These are phyloP conservation scores for Agelas oroides DNA, from an alignment of 37 sponge, comb jelly and placozoan species.

Conservation along the genomic window DNA sequence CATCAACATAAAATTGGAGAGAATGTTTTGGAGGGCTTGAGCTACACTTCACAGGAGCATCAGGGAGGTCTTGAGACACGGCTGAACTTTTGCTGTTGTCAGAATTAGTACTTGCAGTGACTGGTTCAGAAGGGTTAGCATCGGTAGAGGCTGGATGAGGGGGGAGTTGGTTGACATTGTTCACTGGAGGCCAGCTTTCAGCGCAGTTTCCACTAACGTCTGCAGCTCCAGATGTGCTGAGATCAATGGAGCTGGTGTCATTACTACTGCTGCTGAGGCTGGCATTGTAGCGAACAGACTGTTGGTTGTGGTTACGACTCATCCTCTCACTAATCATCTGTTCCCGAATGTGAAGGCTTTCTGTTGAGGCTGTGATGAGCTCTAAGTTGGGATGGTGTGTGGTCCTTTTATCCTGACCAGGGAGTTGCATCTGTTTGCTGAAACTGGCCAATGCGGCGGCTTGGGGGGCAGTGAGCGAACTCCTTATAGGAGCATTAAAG, in stretches of 20 bases:
- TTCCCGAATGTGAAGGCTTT: slow-evolving; percentile 13
- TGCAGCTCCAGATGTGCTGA: neutral
- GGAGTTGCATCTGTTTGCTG: neutral
- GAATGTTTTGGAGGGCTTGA: too few relatives aligned
- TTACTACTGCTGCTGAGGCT: too few relatives aligned
- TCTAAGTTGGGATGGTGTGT: neutral
- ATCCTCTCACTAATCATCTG: neutral
- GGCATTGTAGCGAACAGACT: neutral
- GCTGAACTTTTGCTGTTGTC: too few relatives aligned
- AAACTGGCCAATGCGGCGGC: slow-evolving; percentile 4
- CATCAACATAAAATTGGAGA: too few relatives aligned
- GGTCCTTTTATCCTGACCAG: neutral
- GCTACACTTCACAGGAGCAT: too few relatives aligned
- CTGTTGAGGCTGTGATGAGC: slow-evolving; percentile 5
- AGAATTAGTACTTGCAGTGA: too few relatives aligned
- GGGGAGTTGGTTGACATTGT: neutral
- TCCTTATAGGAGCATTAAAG: slow-evolving; percentile 22
- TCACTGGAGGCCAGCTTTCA: neutral
- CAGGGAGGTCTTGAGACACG: too few relatives aligned
- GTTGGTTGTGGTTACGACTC: neutral
- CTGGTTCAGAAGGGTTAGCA: too few relatives aligned
- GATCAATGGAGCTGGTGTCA: too few relatives aligned
- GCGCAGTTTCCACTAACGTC: slow-evolving; percentile 17
- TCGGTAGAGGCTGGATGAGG: too few relatives aligned
- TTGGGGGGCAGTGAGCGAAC: slow-evolving; percentile 13